Conservation (phyloP, 1,140 invertebrate species). For the Hylaeus anthracinus region DNA sequence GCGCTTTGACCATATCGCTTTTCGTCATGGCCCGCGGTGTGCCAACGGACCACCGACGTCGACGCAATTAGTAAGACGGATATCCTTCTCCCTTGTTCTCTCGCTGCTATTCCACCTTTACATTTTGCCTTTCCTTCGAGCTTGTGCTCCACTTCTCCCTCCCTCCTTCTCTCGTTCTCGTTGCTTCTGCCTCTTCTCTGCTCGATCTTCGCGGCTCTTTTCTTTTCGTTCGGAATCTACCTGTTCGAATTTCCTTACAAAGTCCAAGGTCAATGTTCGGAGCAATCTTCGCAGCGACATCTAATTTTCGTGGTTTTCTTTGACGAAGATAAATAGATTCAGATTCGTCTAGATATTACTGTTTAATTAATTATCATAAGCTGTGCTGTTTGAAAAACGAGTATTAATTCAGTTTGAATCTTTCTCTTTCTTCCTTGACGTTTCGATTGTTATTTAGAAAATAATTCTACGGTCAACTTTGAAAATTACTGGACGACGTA, state of each 20-base stretch:
- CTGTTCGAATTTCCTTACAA: neutral
- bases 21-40: slow-evolving; percentile 66
- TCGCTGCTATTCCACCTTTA: slow-evolving; percentile 35
- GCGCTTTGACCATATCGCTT: slow-evolving; percentile 64
- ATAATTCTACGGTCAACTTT: too few relatives aligned
- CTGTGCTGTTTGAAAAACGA: too few relatives aligned
- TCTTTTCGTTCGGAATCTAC: neutral
- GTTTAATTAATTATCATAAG: too few relatives aligned
- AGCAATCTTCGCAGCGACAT: neutral
- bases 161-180: neutral
- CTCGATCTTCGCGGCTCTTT: neutral
- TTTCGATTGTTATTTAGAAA: too few relatives aligned
- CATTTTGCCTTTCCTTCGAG: slow-evolving; percentile 14
- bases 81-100: slow-evolving; percentile 59
- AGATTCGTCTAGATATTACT: too few relatives aligned
- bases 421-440: too few relatives aligned
- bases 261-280: neutral
- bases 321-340: too few relatives aligned
- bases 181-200: neutral
- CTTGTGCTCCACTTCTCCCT: neutral
- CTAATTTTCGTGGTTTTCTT: neutral
- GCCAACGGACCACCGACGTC: slow-evolving; percentile 68
- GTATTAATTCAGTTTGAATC: too few relatives aligned
- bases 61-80: slow-evolving; percentile 72
- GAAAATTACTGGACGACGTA: too few relatives aligned